These are phyloP conservation scores for Corbicula japonica DNA, from an alignment of 2,888 invertebrate species.

Conservation along the genomic window DNA sequence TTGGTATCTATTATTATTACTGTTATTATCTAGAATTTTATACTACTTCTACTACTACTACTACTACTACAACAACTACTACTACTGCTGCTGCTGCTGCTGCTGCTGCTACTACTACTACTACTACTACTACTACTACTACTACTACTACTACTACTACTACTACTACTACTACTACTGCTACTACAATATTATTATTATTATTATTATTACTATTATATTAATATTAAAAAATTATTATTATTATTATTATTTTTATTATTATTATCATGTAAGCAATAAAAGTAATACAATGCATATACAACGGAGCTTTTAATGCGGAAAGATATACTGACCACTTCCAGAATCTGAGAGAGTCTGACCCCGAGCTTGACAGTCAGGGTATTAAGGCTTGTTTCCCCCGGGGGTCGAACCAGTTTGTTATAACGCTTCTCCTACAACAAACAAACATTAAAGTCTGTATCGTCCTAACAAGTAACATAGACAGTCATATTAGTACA, in stretches of 20 bases:
- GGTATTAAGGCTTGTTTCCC: slow-evolving; percentile 92
- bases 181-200: too few relatives aligned
- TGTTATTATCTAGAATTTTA: too few relatives aligned
- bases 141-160: slow-evolving; percentile 4
- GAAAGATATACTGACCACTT: slow-evolving; percentile 93
- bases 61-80: slow-evolving; percentile 1
- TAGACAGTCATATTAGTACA: too few relatives aligned
- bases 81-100: too few relatives aligned
- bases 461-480: neutral
- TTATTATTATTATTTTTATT: too few relatives aligned
- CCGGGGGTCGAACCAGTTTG: slow-evolving; percentile 96
- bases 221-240: too few relatives aligned
- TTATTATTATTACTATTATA: too few relatives aligned
- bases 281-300: too few relatives aligned
- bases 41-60: slow-evolving; percentile 4
- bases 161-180: slow-evolving; percentile 6
- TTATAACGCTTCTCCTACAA: slow-evolving; percentile 94
- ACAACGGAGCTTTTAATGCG: too few relatives aligned
- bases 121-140: slow-evolving; percentile 4
- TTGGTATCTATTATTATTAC: too few relatives aligned
- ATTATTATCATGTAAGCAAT: too few relatives aligned
- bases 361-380: slow-evolving; percentile 97
- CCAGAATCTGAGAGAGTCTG: slow-evolving; percentile 97
- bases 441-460: neutral
- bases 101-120: slow-evolving; percentile 4